These are phyloP conservation scores for Corythucha ciliata DNA, from an alignment of 2,888 invertebrate genomes.

Conservation along the genomic window DNA sequence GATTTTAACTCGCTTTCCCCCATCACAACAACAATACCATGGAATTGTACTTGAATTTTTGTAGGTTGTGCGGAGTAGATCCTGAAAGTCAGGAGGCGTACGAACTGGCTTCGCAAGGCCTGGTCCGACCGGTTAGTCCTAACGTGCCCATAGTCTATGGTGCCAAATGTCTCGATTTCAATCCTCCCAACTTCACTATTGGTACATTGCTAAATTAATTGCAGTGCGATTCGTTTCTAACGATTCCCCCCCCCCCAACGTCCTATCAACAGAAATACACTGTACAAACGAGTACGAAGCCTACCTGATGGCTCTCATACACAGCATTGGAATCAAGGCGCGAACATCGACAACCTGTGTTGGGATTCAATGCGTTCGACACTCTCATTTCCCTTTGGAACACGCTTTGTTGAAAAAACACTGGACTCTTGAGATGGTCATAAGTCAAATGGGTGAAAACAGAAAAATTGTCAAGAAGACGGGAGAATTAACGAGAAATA, in stretches of 20 bases:
- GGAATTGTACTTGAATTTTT: constrained; percentile 31
- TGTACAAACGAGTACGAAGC: constrained; percentile 74
- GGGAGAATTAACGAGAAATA: constrained; percentile 8
- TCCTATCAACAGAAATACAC: constrained; percentile 60
- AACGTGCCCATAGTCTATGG: constrained; percentile 73
- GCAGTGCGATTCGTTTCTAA: background rate
- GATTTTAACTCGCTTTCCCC: too few species aligned
- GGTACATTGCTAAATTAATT: constrained; percentile 45
- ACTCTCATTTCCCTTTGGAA: constrained; percentile 68
- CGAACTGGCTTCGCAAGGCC: constrained; percentile 73
- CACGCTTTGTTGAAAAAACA: constrained; percentile 71
- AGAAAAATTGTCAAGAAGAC: constrained; percentile 43
- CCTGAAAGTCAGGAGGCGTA: constrained; percentile 81
- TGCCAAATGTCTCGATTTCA: constrained; percentile 71
- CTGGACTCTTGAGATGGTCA: constrained; percentile 62
- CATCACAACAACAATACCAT: background rate
- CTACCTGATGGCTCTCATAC: constrained; percentile 66
- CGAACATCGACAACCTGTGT: constrained; percentile 72
- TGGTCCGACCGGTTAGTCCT: constrained; percentile 60
- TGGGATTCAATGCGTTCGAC: constrained; percentile 67
- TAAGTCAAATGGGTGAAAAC: constrained; percentile 55
- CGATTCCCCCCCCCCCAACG: background rate
- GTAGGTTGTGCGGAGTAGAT: constrained; percentile 65
- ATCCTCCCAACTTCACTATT: constrained; percentile 73
- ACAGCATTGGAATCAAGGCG: constrained; percentile 71